phyloP scores from a whole-genome alignment of 2,888 invertebrate species.

The Ophioninae sp. region DNA sequence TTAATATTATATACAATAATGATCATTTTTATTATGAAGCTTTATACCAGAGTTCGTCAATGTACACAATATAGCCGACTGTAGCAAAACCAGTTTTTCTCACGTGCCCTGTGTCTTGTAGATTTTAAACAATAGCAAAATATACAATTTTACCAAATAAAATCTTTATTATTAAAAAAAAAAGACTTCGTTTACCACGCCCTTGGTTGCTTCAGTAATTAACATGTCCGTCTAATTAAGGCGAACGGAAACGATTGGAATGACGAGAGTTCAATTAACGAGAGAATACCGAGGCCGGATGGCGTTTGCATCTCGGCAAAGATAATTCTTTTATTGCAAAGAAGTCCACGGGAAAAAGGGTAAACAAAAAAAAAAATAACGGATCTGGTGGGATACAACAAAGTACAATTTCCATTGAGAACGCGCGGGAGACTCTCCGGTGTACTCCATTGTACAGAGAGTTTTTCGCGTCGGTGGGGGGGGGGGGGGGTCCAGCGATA shows the following conservation, averaged over 20 bases:
- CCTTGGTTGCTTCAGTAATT: neutral
- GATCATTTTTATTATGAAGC: too few species aligned
- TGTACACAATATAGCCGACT: too few species aligned
- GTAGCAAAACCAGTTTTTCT: too few species aligned
- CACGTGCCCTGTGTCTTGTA: too few species aligned
- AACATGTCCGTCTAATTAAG: neutral
- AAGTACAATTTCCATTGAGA: constrained; percentile 3
- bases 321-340: constrained; percentile 1
- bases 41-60: too few species aligned
- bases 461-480: neutral
- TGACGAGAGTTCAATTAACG: constrained; percentile 5
- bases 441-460: neutral
- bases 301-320: neutral
- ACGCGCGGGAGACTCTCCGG: neutral
- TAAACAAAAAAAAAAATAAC: neutral
- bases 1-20: too few species aligned
- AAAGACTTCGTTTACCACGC: neutral
- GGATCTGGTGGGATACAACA: neutral
- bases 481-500: constrained; percentile 11
- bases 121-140: too few species aligned
- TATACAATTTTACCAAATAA: too few species aligned
- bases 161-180: too few species aligned
- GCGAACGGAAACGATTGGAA: neutral
- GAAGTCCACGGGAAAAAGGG: neutral
- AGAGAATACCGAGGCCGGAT: neutral